A percentile compares a stretch with the other conserved stretches of the same genome.
phyloP scores from a whole-genome alignment of 2,797 vertebrate genomes.

The Cephalopachus bancanus region DNA sequence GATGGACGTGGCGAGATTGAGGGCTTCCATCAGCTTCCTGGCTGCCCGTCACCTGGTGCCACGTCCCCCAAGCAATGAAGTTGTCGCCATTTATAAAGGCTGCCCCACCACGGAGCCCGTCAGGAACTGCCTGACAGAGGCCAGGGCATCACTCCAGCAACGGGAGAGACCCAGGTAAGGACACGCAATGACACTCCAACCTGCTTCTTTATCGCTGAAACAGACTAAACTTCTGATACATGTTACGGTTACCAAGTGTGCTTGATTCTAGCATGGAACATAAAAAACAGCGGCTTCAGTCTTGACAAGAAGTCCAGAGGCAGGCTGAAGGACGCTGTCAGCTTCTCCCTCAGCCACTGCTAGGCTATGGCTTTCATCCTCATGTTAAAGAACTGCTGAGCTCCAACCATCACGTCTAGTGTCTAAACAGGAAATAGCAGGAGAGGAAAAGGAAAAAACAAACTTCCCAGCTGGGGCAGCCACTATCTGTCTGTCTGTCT shows the following conservation, averaged over 20 bases:
- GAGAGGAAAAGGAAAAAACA: neutral
- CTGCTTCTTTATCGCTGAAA: neutral
- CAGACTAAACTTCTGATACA: neutral
- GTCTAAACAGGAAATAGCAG: neutral
- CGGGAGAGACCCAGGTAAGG: neutral
- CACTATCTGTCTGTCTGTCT: too few relatives aligned
- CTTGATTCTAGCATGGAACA: neutral
- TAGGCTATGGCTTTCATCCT: neutral
- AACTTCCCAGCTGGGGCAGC: neutral
- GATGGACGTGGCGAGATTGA: neutral
- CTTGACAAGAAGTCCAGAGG: neutral
- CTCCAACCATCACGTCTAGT: neutral
- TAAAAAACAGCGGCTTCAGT: neutral
- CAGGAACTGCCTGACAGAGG: neutral
- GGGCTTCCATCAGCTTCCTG: neutral
- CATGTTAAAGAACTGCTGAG: neutral
- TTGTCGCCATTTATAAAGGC: conserved; percentile 12
- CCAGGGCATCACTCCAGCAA: too few relatives aligned
- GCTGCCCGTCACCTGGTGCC: conserved; percentile 21
- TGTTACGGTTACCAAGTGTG: neutral
- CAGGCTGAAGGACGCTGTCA: neutral
- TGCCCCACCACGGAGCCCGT: neutral
- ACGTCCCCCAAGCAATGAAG: neutral
- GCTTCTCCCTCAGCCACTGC: neutral
- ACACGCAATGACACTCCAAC: neutral